Evolutionary conservation across 1,140 invertebrate genomes (phyloP), one percentile per base, ranked within the genome.

Genomic region (Danaus plexippus): DNA sequence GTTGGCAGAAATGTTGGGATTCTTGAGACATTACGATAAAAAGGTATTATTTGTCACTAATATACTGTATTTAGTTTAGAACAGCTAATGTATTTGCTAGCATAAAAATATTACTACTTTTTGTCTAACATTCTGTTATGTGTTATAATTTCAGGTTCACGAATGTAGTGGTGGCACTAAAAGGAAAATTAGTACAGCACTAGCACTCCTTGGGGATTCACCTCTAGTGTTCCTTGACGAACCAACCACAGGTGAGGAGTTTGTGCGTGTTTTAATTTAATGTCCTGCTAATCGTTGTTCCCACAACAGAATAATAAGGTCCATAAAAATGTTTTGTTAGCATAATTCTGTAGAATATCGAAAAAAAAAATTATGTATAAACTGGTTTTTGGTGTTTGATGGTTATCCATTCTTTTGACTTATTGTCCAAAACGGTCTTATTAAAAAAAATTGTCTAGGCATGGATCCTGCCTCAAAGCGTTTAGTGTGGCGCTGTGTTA

Each of bases 151-250:
- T n/a, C 64, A 87, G 75, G 89, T 91, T 13, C 82, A 81, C 62
- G 89, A 87, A 80, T 94, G 93, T 71, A 97, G 95, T 75, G 96
- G 96, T 9, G 98, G 97, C 0, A 99, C 98, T 67, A 98, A 97
- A 77, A 90, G 97, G 45, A 98, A 99, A 81, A 85, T 99, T 18
- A 98, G 95, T 64, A 96, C 97, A 44, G 97, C 97, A 0, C 92
- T 99, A 48, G 94, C 97, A 9, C 82, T 98, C 22, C 90, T 98
- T 43, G 96, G 96, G n/a, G 92, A 97, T 87, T 95, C 96, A 5
- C 90, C 93, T 9, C 89, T 98, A 11, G 90, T 98, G 22, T 96
- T 97, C 73, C 85, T 98, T 61, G 97, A 96, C 80, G 94, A 95
- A 80, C 94, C 94, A 1, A 94, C 93, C 1, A 92, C 92, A 56